These are phyloP conservation scores for Pseudomyrmex sp. DNA, from an alignment of 1,140 invertebrate species.

Conservation along the genomic window DNA sequence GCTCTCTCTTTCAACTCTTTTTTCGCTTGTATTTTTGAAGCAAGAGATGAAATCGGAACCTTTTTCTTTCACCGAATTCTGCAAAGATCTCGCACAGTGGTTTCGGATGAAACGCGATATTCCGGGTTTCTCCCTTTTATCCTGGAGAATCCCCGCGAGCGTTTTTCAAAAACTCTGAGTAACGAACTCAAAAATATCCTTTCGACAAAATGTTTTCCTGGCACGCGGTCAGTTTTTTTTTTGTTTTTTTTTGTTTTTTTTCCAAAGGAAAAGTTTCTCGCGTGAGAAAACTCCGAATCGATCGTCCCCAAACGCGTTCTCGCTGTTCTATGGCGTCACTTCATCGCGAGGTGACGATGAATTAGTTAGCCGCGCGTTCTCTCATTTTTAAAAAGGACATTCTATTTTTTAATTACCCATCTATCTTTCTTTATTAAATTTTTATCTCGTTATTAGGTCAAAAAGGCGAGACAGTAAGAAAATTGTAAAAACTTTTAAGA, in stretches of 20 bases:
- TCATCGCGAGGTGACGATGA: not conserved
- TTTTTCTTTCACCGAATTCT: not conserved
- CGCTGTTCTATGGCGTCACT: not conserved
- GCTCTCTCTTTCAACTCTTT: conserved; percentile 5
- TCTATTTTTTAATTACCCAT: not conserved
- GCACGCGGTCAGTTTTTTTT: not conserved
- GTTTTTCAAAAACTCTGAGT: conserved; percentile 15
- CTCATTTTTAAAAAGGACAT: not conserved
- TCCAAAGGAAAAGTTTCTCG: conserved; percentile 1
- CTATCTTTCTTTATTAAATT: not conserved
- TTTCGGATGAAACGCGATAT: conserved; percentile 6
- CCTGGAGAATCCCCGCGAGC: not conserved
- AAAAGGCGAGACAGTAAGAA: not conserved
- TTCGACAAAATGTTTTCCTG: conserved; percentile 14
- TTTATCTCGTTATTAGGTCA: not conserved
- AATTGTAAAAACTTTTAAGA: conserved; percentile 22
- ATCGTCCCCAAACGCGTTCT: not conserved
- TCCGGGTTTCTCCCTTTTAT: not conserved
- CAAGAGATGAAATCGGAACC: not conserved
- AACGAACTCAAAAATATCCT: conserved; percentile 25
- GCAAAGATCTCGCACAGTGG: conserved; percentile 3
- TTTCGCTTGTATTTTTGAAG: not conserved
- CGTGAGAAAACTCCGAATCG: not conserved
- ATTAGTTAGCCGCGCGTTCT: not conserved
- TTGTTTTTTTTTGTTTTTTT: too few species aligned